phyloP scores from a whole-genome alignment of 2,113 vertebrate species.

The Clarias batrachus region DNA sequence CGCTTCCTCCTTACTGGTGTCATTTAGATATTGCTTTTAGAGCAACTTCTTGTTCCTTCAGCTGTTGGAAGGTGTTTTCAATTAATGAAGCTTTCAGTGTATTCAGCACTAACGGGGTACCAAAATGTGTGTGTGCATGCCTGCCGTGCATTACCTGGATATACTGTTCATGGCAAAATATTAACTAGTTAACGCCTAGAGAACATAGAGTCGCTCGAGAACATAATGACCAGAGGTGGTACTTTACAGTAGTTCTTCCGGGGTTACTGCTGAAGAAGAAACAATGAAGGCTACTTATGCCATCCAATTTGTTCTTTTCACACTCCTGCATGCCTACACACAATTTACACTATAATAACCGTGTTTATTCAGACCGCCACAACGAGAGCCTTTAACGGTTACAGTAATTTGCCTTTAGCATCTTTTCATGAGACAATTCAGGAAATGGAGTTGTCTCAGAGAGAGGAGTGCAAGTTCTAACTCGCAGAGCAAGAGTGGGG shows the following conservation, averaged over 20 bases:
- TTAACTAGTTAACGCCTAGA: not conserved
- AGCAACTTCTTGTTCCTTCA: not conserved
- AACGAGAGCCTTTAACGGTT: not conserved
- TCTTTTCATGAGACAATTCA: constrained; percentile 14
- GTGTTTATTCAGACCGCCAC: not conserved
- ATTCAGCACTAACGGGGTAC: not conserved
- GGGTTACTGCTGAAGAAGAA: not conserved
- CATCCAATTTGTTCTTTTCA: constrained; percentile 9
- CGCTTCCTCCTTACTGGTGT: not conserved
- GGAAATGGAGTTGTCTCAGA: not conserved
- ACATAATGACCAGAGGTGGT: not conserved
- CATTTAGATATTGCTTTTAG: constrained; percentile 20
- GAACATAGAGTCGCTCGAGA: not conserved
- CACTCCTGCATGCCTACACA: not conserved
- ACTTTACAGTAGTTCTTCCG: not conserved
- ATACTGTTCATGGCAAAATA: not conserved
- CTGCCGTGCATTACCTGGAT: not conserved
- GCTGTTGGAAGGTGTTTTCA: not conserved
- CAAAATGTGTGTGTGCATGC: not conserved
- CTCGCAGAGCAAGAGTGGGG: not conserved
- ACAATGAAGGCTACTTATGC: not conserved
- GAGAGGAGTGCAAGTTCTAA: not conserved
- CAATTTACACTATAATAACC: not conserved
- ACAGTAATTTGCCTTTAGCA: not conserved
- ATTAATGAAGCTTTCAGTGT: constrained; percentile 1